These are phyloP conservation scores for Scarus forsteni DNA, from an alignment of 2,797 vertebrate genomes.

Conservation along the genomic window DNA sequence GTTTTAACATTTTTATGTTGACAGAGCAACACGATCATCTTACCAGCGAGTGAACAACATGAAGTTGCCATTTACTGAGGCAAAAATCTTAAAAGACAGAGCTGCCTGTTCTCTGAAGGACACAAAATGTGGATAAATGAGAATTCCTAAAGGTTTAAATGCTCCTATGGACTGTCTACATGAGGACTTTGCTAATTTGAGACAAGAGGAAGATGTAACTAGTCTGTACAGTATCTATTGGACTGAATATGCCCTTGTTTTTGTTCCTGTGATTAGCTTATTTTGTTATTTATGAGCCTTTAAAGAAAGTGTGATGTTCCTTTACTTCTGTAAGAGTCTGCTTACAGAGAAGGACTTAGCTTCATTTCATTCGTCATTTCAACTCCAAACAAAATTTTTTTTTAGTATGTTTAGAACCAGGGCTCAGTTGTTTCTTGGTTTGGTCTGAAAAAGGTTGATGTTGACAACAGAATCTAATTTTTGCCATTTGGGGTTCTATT, in stretches of 20 bases:
- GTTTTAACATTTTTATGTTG: conserved; percentile 33
- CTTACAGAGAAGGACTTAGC: conserved; percentile 34
- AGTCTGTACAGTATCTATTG: conserved; percentile 71
- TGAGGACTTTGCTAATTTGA: conserved; percentile 50
- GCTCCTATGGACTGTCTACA: conserved; percentile 23
- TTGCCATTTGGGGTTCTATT: not conserved
- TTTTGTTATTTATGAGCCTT: conserved; percentile 70
- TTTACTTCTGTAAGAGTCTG: conserved; percentile 50
- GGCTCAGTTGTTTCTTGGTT: not conserved
- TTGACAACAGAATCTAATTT: not conserved
- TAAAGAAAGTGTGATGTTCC: conserved; percentile 55
- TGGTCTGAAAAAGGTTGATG: not conserved
- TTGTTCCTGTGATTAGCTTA: conserved; percentile 51
- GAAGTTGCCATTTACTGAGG: conserved; percentile 37
- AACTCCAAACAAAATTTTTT: conserved; percentile 21
- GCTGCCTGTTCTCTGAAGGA: conserved; percentile 25
- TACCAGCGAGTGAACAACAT: conserved; percentile 44
- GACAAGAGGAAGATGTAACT: conserved; percentile 55
- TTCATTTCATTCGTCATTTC: conserved; percentile 36
- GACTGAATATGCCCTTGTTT: conserved; percentile 65
- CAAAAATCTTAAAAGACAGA: conserved; percentile 24
- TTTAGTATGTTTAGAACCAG: not conserved
- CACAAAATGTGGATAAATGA: conserved; percentile 27
- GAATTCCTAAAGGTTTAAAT: conserved; percentile 22
- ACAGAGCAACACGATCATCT: conserved; percentile 33